These are phyloP conservation scores for Bovichtus variegatus DNA, from an alignment of 2,797 vertebrate genomes.

Conservation along the genomic window DNA sequence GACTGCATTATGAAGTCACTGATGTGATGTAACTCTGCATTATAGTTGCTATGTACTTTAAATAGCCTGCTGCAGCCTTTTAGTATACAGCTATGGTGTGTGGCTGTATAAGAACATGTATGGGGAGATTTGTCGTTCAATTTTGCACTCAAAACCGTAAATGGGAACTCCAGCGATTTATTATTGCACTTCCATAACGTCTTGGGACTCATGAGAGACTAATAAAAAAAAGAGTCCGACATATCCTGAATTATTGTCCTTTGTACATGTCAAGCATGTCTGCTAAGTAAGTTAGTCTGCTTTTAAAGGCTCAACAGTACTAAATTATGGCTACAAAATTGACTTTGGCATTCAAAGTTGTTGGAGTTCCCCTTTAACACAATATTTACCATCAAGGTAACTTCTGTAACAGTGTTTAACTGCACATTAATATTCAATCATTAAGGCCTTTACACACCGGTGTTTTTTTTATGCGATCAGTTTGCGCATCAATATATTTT, in stretches of 20 bases:
- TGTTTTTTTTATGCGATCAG: too few relatives aligned
- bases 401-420: too few relatives aligned
- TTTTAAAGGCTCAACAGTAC: too few relatives aligned
- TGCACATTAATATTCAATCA: too few relatives aligned
- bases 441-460: too few relatives aligned
- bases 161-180: not conserved
- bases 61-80: constrained; percentile 46
- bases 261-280: not conserved
- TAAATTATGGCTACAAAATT: too few relatives aligned
- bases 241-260: not conserved
- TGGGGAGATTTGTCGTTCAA: not conserved
- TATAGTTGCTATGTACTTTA: constrained; percentile 45
- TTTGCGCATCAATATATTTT: too few relatives aligned
- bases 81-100: not conserved
- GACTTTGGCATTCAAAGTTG: too few relatives aligned
- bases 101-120: constrained; percentile 17
- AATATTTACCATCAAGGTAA: too few relatives aligned
- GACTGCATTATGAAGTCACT: constrained; percentile 36
- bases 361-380: too few relatives aligned
- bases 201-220: not conserved
- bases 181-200: not conserved
- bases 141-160: not conserved
- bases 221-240: not conserved
- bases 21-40: constrained; percentile 45
- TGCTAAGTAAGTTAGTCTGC: too few relatives aligned